Evolutionary conservation across 2,797 vertebrate genomes (phyloP).

Genomic region (Cuniculus paca): DNA sequence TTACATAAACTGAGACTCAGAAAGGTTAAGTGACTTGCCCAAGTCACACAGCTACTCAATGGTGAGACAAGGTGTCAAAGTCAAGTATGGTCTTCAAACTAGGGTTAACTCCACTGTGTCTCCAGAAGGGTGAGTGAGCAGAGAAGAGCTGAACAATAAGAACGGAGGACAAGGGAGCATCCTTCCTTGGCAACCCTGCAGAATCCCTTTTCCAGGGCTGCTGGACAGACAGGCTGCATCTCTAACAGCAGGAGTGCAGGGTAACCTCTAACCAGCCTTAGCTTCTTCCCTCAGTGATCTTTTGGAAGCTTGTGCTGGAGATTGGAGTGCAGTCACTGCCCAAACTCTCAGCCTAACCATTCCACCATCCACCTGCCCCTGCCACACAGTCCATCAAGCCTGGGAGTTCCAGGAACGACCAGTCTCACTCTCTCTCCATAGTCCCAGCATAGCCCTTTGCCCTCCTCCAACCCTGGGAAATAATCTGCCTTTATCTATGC

Average conservation of each 20-base stretch:
- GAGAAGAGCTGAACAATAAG: not conserved
- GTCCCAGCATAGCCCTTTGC: slow-evolving; percentile 11
- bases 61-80: not conserved
- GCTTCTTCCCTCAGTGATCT: not conserved
- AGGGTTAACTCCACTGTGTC: not conserved
- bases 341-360: not conserved
- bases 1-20: not conserved
- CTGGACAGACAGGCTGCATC: not conserved
- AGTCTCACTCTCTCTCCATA: not conserved
- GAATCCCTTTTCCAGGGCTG: not conserved
- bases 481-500: slow-evolving; percentile 64
- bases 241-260: not conserved
- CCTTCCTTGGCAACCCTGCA: not conserved
- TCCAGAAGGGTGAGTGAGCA: not conserved
- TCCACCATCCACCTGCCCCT: not conserved
- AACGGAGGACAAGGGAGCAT: not conserved
- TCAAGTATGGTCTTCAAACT: not conserved
- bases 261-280: not conserved
- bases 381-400: not conserved
- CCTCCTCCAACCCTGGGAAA: not conserved
- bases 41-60: not conserved
- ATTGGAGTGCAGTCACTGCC: not conserved
- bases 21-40: not conserved
- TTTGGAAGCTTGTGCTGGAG: not conserved
- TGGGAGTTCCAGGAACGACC: not conserved